Evolutionary conservation across 2,113 vertebrate genomes (phyloP), one percentile per base, ranked within the genome.

Genomic region (Ceyx melanurus): DNA sequence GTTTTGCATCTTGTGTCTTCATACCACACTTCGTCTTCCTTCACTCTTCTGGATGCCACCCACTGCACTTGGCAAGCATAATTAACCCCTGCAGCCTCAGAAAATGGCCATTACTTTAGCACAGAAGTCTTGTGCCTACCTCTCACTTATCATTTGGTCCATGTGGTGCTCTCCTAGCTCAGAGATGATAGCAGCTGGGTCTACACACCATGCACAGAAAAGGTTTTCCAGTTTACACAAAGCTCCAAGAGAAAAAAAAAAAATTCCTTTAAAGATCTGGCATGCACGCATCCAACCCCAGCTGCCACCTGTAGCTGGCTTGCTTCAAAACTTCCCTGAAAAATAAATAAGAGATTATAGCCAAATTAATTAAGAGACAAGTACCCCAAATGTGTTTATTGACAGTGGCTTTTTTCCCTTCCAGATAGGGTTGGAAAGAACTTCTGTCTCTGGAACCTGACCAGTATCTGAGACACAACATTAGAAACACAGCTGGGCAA

Each of bases 1-100:
- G 61, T 16, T 9, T 73, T 45, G 11, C 25, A 3, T 9, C n/a
- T 10, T 1, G 0, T 18, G 29, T 22, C 31, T 11, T 89, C 0
- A 0, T 15, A 29, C 29, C 9, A 2, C 8, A 13, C 19, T 29
- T 51, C 26, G 8, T 26, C 31, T 66, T 9, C 35, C 46, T 22
- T 68, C 33, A 12, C 19, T 48, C 37, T 77, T 28, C 21, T 20
- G 2, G 29, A 26, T n/a, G 10, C 11, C 35, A 31, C 26, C 16
- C 28, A 19, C 16, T 2, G 3, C 33, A 7, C 13, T 29, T 29
- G 23, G n/a, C 17, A 43, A 71, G 26, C 8, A 15, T 29, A 12
- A 28, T 26, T 57, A 13, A 18, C 5, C 28, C 64, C 33, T 77
- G 11, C 25, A 46, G 1, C 22, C 15, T 64, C 48, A 48, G 33